Base-by-base conservation (phyloP, 2,797 vertebrate species). In the Gymnocypris eckloni region DNA sequence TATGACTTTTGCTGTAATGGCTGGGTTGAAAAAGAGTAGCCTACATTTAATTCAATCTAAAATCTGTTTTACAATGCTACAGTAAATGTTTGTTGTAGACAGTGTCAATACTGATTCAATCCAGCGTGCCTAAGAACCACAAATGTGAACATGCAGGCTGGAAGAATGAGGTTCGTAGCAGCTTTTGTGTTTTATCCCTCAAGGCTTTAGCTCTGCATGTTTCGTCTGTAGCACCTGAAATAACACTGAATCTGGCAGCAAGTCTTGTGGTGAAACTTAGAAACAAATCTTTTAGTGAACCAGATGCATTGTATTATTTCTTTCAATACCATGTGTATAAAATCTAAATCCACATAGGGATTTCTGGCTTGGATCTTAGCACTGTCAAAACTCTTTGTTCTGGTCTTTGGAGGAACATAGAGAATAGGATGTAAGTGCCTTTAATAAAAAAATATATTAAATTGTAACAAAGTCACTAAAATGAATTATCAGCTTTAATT, bases 401-500 rank as follows among this genome's bases (percentile, higher is more conserved):
- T 66, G 72, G 20, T 79, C 56, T 71, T 84, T 56, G 43, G 3
- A 41, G 39, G 48, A 75, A 84, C 48, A 52, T 20, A 28, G 54
- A 79, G 10, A 48, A 45, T 73, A 41, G 3, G 28, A 33, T 6
- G 10, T 41, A 41, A 66, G 56, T n/a, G 25, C 86, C 85, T 87
- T 81, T 90, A 92, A 92, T 93, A 91, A 91, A 91, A 90, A 86
- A 82, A 37, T 67, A 91, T 87, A 95, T 92, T 89, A 92, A 92
- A 86, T 90, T 91, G 86, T 87, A 41, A 43, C 70, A 61, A 73
- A 66, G 82, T 52, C 22, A 90, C 85, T 61, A 79, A 84, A 88
- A 87, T 89, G 91, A 0, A 87, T 92, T 93, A 93, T 95, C 92
- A 92, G 89, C 87, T 93, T 91, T 86, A 91, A 93, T 93, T 93